A percentile compares a stretch with the other conserved stretches of the same genome.
phyloP scores from a whole-genome alignment of 2,797 vertebrate genomes.

The Phoebastria nigripes region DNA sequence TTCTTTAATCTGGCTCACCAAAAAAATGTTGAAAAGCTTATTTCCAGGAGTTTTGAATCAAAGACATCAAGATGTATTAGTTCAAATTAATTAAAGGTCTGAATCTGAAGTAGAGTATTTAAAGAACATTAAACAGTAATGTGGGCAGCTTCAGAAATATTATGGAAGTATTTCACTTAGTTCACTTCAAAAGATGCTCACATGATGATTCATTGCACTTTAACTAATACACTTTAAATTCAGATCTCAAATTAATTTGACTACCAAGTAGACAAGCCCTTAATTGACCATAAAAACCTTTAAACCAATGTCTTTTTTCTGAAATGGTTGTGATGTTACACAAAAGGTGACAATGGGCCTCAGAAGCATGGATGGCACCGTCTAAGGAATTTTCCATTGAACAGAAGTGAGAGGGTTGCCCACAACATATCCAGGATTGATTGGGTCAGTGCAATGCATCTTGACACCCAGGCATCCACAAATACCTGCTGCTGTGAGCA shows the following conservation, averaged over 20 bases:
- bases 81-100: not conserved
- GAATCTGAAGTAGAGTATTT: conserved; percentile 6
- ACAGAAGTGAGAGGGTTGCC: not conserved
- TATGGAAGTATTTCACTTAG: not conserved
- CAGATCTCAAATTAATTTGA: not conserved
- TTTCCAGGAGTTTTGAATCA: not conserved
- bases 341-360: not conserved
- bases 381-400: not conserved
- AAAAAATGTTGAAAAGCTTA: not conserved
- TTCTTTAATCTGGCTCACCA: not conserved
- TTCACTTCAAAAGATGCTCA: not conserved
- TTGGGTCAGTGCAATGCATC: not conserved
- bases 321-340: not conserved
- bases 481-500: not conserved
- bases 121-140: not conserved
- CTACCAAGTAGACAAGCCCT: not conserved
- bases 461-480: not conserved
- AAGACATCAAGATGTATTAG: not conserved
- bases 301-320: not conserved
- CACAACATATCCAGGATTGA: not conserved
- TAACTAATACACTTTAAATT: not conserved
- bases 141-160: not conserved
- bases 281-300: not conserved
- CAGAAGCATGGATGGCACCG: not conserved
- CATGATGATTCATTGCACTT: not conserved